Evolutionary conservation across 2,888 invertebrate species (phyloP).

Genomic region (Phyto melanocephala): DNA sequence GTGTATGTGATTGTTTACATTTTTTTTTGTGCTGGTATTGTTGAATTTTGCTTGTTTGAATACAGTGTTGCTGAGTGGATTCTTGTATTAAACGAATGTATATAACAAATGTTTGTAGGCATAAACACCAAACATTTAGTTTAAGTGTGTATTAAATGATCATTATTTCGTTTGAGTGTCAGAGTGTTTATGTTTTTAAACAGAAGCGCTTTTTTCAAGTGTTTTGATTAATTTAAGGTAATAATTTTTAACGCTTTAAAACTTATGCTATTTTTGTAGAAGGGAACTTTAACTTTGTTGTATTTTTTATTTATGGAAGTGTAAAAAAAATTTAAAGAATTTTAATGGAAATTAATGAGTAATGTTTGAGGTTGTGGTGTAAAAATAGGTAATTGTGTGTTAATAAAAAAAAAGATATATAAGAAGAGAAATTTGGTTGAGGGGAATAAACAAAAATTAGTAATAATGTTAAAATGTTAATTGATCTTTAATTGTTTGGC

Average conservation of each 20-base stretch:
- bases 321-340: conserved; percentile 26
- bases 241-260: not conserved
- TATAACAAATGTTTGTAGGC: not conserved
- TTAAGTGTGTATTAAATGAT: conserved; percentile 19
- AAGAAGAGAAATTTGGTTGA: not conserved
- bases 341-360: conserved; percentile 34
- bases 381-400: not conserved
- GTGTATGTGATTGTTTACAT: conserved; percentile 26
- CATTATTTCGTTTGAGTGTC: not conserved
- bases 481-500: not conserved
- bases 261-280: not conserved
- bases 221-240: conserved; percentile 26
- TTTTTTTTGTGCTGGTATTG: not conserved
- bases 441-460: not conserved
- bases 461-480: not conserved
- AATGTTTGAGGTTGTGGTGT: not conserved
- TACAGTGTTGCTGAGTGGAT: not conserved
- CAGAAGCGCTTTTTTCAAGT: not conserved
- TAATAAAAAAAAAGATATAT: not conserved
- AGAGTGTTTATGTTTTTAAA: not conserved
- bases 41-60: not conserved
- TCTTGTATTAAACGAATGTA: not conserved
- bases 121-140: not conserved
- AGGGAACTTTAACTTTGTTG: not conserved
- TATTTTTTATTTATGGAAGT: not conserved